phyloP scores from a whole-genome alignment of 2,797 vertebrate species.

The Hippopotamyrus pictus region DNA sequence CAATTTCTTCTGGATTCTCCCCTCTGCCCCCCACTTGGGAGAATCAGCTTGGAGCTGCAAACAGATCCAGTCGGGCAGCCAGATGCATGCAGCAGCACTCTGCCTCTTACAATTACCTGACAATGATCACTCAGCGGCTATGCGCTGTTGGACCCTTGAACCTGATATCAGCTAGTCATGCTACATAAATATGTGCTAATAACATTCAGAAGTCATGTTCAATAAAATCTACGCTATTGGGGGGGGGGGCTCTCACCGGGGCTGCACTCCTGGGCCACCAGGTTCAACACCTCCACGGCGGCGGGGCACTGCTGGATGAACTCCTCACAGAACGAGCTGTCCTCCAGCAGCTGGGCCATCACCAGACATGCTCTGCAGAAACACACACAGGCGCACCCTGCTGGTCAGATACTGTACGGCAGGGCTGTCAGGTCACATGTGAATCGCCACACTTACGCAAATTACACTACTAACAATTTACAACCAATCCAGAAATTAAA shows the following conservation, averaged over 20 bases:
- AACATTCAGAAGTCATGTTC: background rate
- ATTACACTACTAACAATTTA: background rate
- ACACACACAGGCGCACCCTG: constrained; percentile 12
- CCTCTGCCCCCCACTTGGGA: background rate
- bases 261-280: constrained; percentile 95
- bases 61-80: background rate
- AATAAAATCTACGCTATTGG: background rate
- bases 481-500: background rate
- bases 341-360: constrained; percentile 97
- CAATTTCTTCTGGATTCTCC: background rate
- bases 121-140: background rate
- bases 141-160: constrained; percentile 16
- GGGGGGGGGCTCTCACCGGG: constrained; percentile 67
- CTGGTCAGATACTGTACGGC: background rate
- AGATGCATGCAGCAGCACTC: background rate
- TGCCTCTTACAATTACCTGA: background rate
- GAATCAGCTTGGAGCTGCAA: background rate
- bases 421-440: background rate
- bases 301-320: constrained; percentile 98
- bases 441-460: background rate
- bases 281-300: constrained; percentile 92
- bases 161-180: background rate
- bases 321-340: constrained; percentile 98
- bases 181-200: background rate
- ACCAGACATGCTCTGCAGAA: constrained; percentile 86